Percentiles rank a stretch among this genome's conserved stretches.
Evolutionary conservation across 2,888 invertebrate genomes (phyloP).

Genomic region (Tetanocera ferruginea): DNA sequence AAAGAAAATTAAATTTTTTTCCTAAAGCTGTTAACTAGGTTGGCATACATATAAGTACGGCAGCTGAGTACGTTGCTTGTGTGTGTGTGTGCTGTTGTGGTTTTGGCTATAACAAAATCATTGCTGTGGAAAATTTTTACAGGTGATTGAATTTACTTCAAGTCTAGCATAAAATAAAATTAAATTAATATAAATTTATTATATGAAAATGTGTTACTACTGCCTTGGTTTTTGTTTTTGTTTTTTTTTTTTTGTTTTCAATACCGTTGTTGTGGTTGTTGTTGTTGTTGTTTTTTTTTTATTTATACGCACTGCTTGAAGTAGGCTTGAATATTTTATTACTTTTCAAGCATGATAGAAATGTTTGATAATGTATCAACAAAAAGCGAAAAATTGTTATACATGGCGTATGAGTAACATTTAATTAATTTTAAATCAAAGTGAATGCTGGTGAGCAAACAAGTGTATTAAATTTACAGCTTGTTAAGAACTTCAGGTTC

Average conservation of each 20-base stretch:
- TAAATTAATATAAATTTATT: constrained; percentile 5
- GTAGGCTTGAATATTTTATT: too few relatives aligned
- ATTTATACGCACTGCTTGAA: too few relatives aligned
- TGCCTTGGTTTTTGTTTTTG: background rate
- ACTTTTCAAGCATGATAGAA: too few relatives aligned
- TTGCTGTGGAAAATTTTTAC: background rate
- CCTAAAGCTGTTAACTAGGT: background rate
- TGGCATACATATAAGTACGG: background rate
- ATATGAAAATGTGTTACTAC: background rate
- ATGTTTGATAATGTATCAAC: background rate
- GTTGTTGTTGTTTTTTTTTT: too few relatives aligned
- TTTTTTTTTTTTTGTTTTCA: too few relatives aligned
- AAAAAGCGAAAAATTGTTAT: too few relatives aligned
- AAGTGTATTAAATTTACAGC: too few relatives aligned
- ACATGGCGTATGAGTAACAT: too few relatives aligned
- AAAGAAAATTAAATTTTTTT: background rate
- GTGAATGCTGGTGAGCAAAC: background rate
- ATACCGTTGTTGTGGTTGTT: too few relatives aligned
- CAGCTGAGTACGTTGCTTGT: background rate
- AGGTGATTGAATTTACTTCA: background rate
- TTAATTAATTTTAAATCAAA: too few relatives aligned
- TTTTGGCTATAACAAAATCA: background rate
- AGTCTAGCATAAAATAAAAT: background rate
- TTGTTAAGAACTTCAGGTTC: background rate
- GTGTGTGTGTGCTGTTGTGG: background rate